Percentiles rank a stretch among this genome's conserved stretches.
phyloP scores from a whole-genome alignment of 2,888 invertebrate genomes.

The Conomelus anceps region DNA sequence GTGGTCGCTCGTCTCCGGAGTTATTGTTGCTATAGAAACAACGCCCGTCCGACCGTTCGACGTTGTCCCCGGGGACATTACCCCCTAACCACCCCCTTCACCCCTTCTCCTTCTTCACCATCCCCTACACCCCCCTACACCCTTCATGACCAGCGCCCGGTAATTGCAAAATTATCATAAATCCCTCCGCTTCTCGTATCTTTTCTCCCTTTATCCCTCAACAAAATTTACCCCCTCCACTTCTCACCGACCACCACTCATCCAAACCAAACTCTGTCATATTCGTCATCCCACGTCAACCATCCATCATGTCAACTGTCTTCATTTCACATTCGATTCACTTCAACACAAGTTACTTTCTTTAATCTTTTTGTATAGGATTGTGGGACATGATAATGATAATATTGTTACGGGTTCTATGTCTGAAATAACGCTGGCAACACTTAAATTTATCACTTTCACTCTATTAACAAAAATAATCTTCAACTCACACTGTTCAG shows the following conservation, averaged over 20 bases:
- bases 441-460: too few species aligned
- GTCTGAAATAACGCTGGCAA: too few species aligned
- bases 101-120: not conserved
- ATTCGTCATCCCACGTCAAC: too few species aligned
- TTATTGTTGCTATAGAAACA: conserved; percentile 14
- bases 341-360: not conserved
- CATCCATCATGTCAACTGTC: not conserved
- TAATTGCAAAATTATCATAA: not conserved
- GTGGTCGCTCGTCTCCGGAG: not conserved
- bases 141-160: not conserved
- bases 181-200: not conserved
- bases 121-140: not conserved
- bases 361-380: too few species aligned
- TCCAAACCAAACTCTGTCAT: too few species aligned
- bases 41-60: not conserved
- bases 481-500: too few species aligned
- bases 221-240: too few species aligned
- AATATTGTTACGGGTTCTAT: too few species aligned
- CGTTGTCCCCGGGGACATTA: too few species aligned
- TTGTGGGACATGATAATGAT: too few species aligned
- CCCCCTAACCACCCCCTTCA: not conserved
- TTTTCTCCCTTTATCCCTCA: not conserved
- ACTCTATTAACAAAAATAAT: too few species aligned
- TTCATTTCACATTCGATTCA: not conserved
- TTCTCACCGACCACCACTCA: not conserved